A percentile compares a stretch with the other conserved stretches of the same genome.
phyloP scores from a whole-genome alignment of 2,888 invertebrate species.

The Biston stratarius region DNA sequence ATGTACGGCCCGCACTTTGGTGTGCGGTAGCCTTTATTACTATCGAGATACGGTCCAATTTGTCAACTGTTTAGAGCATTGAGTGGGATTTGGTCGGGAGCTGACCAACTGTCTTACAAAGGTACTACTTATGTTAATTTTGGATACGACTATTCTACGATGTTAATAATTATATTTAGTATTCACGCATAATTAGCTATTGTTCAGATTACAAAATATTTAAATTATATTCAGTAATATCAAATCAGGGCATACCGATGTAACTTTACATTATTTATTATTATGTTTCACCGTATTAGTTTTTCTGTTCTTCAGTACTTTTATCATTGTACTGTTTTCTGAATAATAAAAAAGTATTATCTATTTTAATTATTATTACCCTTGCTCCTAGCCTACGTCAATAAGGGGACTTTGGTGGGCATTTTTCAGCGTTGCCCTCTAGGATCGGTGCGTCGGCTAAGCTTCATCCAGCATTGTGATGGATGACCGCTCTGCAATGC shows the following conservation, averaged over 20 bases:
- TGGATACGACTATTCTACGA: too few relatives aligned
- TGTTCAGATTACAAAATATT: too few relatives aligned
- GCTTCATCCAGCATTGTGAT: slow-evolving; percentile 27
- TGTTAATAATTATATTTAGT: too few relatives aligned
- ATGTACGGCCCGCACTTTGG: slow-evolving; percentile 63
- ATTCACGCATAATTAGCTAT: too few relatives aligned
- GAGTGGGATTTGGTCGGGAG: slow-evolving; percentile 20
- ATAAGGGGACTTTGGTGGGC: slow-evolving; percentile 36
- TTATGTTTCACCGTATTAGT: too few relatives aligned
- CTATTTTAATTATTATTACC: too few relatives aligned
- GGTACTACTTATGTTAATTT: neutral
- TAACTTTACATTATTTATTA: too few relatives aligned
- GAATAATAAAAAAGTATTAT: too few relatives aligned
- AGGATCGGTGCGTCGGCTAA: slow-evolving; percentile 30
- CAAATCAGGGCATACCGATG: too few relatives aligned
- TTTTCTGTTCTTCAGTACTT: too few relatives aligned
- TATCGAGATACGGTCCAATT: slow-evolving; percentile 40
- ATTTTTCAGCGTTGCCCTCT: slow-evolving; percentile 43
- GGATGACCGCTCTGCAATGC: slow-evolving; percentile 34
- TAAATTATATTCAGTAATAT: too few relatives aligned
- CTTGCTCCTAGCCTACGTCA: slow-evolving; percentile 14
- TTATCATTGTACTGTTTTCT: too few relatives aligned
- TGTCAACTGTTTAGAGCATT: slow-evolving; percentile 33
- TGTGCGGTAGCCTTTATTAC: slow-evolving; percentile 58
- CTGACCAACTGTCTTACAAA: neutral